Evolutionary conservation across 2,113 vertebrate species (phyloP), one percentile per base, ranked within the genome.

Genomic region (Malurus melanocephalus): DNA sequence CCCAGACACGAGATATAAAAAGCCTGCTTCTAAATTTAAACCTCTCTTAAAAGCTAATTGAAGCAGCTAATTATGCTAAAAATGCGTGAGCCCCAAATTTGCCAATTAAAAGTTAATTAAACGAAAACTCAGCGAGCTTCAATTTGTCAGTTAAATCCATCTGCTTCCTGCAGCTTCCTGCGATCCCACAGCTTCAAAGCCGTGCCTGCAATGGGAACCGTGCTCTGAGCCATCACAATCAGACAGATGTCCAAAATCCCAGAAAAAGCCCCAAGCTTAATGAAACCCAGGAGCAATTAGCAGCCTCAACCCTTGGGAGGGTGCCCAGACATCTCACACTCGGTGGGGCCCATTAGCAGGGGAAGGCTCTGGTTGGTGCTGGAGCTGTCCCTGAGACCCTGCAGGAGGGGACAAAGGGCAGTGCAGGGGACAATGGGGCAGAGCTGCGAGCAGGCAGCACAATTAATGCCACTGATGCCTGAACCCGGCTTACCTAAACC

Each of bases 91-190:
- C 32, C 49, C 46, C 57, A 87, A 93, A 93, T 95, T 95, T 90
- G 55, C 69, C 92, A 95, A 95, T 95, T 95, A 95, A 72, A 94
- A 95, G 91, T 95, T 95, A 95, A 95, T 95, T 95, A 95, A 95
- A 92, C 2, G 8, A 84, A 81, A 95, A 75, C 66, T 79, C 80
- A 75, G 55, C 8, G 78, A 88, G 88, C 94, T 88, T 81, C 95
- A 87, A 90, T 90, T 88, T 94, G 92, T 92, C 94, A 79, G 74
- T 87, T 76, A 45, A 93, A 94, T 87, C 92, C 89, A 90, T 92
- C 95, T 95, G 94, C 74, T 94, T 93, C 92, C 93, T 84, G 73
- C 89, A 86, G 93, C 88, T 91, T 83, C 93, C 90, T 91, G 73
- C 83, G 65, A 10, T 86, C 90, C 92, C 92, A 72, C 45, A 78